Percentiles rank a stretch among this genome's conserved stretches.
Conservation (phyloP, 2,113 vertebrate genomes). For the Neofelis nebulosa region DNA sequence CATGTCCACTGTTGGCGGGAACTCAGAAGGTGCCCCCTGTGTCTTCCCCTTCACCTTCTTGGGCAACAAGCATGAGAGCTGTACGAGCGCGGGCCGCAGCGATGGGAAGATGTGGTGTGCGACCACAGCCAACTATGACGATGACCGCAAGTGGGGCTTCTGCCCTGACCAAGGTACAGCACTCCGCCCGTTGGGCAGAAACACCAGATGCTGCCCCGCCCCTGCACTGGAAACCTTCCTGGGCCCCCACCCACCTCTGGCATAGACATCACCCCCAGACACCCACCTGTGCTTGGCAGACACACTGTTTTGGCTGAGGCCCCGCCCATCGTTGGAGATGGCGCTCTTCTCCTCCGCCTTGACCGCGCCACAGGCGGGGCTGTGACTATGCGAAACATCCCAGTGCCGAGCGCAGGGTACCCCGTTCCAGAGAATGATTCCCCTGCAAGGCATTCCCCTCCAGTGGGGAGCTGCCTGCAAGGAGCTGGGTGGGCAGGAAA, state of each 20-base stretch:
- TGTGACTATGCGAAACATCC: background rate
- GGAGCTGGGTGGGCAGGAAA: background rate
- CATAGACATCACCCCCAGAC: background rate
- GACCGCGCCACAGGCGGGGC: accelerated
- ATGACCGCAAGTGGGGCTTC: conserved; percentile 98
- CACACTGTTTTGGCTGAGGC: accelerated
- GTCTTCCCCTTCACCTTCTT: conserved; percentile 96
- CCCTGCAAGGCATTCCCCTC: background rate
- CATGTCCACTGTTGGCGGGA: conserved; percentile 96
- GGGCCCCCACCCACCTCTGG: background rate
- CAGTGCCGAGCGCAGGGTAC: too few relatives aligned
- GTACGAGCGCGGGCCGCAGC: conserved; percentile 92
- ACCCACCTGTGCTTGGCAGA: background rate
- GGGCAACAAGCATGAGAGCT: conserved; percentile 91
- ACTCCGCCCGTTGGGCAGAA: background rate
- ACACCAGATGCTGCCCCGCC: accelerated
- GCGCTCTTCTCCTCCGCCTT: background rate
- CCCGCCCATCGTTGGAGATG: accelerated
- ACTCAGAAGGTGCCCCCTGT: conserved; percentile 94
- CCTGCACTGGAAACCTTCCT: background rate
- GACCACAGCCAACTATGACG: conserved; percentile 91
- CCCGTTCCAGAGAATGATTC: background rate
- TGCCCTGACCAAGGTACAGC: conserved; percentile 94
- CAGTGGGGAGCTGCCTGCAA: background rate
- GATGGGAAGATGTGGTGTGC: conserved; percentile 96